Evolutionary conservation across 2,113 vertebrate genomes (phyloP), one percentile per base, ranked within the genome.

Genomic region (Saguinus midas): DNA sequence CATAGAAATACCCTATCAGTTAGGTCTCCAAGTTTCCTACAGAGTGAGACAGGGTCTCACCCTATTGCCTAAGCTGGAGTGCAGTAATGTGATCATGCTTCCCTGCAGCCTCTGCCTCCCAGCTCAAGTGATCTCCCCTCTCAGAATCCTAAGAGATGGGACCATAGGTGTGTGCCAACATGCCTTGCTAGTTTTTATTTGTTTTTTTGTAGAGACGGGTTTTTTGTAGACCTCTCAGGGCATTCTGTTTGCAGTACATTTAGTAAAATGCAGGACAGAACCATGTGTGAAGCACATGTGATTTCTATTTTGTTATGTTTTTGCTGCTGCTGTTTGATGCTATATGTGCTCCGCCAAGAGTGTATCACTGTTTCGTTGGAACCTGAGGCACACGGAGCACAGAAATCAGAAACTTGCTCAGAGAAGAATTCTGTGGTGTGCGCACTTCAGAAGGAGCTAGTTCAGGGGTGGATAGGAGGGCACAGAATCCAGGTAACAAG

Each of bases 341-440:
- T 18, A 2, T 18, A 32, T 4, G 4, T 0, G 9, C 3, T 4
- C n/a, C 6, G 0, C 16, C 29, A 66, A 58, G n/a, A 64, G 20
- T 23, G 58, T 29, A 13, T 23, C 37, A 35, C 14, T 86, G 87
- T 45, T 18, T 6, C 81, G 80, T 6, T 43, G 11, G 45, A 87
- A n/a, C 2, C 21, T 7, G 10, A 21, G 4, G 25, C 37, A 58
- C 27, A n/a, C 3, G 25, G 17, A 45, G 18, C 20, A 21, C 70
- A 43, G 8, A 48, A 45, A 32, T 57, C 32, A 87, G 11, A 18
- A 12, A 40, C 17, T 48, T 66, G 16, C 37, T 7, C 16, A 50
- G 25, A 72, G 35, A 58, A 70, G 81, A 52, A 43, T 55, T 92
- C 84, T 68, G 7, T 3, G 23, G 81, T 16, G 6, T 9, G 25